Evolutionary conservation across 2,113 vertebrate species (phyloP).

Genomic region (Leptocoma aspasia): DNA sequence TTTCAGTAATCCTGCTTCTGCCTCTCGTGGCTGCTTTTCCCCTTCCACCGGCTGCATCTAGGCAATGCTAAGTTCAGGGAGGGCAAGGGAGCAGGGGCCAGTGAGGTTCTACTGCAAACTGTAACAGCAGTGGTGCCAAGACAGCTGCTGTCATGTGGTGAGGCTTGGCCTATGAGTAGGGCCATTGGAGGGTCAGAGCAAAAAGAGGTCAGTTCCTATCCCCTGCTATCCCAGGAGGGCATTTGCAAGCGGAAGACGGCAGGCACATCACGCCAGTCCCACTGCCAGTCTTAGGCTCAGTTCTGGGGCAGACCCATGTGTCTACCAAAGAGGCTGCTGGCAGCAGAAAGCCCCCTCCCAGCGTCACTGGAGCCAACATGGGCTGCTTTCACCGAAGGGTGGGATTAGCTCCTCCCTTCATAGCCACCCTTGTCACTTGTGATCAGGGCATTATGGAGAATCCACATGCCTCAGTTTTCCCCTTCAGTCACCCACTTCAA

Average conservation of each 20-base stretch:
- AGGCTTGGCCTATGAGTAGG: fast-evolving
- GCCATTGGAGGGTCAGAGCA: fast-evolving
- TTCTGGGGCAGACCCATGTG: neutral
- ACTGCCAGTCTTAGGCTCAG: neutral
- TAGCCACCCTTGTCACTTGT: fast-evolving
- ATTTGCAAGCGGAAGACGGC: neutral
- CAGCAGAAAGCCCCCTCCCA: neutral
- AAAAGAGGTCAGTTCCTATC: fast-evolving
- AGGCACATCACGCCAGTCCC: fast-evolving
- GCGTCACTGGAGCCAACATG: fast-evolving
- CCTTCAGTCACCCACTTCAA: fast-evolving
- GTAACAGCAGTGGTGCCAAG: fast-evolving
- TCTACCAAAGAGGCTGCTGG: neutral
- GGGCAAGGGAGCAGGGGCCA: fast-evolving
- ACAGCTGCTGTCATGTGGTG: fast-evolving
- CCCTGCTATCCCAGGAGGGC: fast-evolving
- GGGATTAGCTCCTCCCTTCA: neutral
- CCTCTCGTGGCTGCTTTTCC: fast-evolving
- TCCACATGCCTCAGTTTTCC: neutral
- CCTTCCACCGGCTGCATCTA: neutral
- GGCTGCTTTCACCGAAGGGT: fast-evolving
- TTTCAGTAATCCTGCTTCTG: neutral
- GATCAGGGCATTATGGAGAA: fast-evolving
- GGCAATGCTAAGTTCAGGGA: neutral
- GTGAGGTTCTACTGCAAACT: neutral